Percentiles rank a stretch among this genome's conserved stretches.
phyloP scores from a whole-genome alignment of 2,888 invertebrate species.

The Lordiphosa andalusiaca region DNA sequence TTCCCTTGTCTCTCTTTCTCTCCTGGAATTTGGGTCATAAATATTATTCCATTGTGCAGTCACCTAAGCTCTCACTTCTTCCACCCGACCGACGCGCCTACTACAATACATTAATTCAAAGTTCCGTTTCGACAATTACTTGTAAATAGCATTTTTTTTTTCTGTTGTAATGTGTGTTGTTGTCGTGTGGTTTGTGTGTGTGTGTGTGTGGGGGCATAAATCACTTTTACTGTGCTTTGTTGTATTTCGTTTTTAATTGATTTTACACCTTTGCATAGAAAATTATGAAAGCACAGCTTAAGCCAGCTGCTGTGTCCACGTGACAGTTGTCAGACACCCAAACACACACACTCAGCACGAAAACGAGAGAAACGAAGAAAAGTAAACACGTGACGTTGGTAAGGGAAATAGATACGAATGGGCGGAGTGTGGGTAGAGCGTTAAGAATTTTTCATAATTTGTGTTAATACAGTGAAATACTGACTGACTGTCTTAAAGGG shows the following conservation, averaged over 20 bases:
- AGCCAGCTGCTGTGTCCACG: background rate
- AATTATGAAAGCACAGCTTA: background rate
- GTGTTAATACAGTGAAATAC: no score
- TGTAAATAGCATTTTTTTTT: slow-evolving; percentile 40
- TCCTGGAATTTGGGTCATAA: slow-evolving; percentile 28
- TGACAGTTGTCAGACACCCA: no score
- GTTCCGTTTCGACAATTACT: slow-evolving; percentile 56
- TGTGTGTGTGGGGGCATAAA: slow-evolving; percentile 25
- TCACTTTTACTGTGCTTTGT: slow-evolving; percentile 26
- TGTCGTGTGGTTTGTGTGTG: background rate
- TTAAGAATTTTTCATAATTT: no score
- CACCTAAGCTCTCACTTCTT: slow-evolving; percentile 12
- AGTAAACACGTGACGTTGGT: no score
- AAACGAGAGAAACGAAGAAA: no score
- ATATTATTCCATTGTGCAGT: slow-evolving; percentile 25
- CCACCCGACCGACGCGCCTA: background rate
- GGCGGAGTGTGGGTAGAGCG: no score
- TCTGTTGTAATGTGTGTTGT: background rate
- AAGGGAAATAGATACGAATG: no score
- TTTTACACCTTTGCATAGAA: slow-evolving; percentile 28
- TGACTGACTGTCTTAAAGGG: no score
- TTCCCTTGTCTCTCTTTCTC: background rate
- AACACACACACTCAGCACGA: no score
- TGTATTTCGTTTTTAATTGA: slow-evolving; percentile 32
- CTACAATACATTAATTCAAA: slow-evolving; percentile 8